Evolutionary conservation across 1,140 invertebrate genomes (phyloP).

Genomic region (Brachionus asplanchnoidis): DNA sequence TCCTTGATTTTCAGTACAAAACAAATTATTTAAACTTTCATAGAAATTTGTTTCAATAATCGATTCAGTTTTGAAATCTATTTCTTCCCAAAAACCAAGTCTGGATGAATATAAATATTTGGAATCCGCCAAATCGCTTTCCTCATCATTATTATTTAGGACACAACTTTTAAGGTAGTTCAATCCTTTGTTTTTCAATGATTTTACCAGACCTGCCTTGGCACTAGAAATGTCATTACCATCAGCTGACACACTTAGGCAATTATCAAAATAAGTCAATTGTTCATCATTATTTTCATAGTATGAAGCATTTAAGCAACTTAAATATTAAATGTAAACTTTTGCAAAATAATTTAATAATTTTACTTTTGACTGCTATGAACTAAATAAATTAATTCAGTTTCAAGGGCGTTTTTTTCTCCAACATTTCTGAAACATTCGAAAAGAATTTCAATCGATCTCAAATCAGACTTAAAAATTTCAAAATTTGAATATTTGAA

Average conservation of each 20-base stretch:
- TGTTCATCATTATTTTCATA: not conserved
- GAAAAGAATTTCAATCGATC: not conserved
- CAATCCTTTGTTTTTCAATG: not conserved
- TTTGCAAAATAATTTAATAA: not conserved
- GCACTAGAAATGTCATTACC: not conserved
- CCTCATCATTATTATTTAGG: not conserved
- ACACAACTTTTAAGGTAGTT: not conserved
- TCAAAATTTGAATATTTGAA: not conserved
- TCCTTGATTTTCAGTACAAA: not conserved
- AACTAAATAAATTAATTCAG: not conserved
- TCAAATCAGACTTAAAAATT: slow-evolving; percentile 3
- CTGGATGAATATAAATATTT: not conserved
- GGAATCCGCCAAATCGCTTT: not conserved
- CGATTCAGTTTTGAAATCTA: not conserved
- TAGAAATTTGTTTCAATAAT: not conserved
- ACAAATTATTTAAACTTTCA: not conserved
- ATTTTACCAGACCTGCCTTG: not conserved
- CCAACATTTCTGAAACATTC: not conserved
- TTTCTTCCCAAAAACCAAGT: not conserved
- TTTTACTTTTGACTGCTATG: not conserved
- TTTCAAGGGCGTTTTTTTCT: not conserved
- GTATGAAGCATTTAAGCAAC: not conserved
- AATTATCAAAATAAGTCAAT: not conserved
- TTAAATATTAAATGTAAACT: not conserved
- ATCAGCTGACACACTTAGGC: not conserved